A percentile compares a stretch with the other conserved stretches of the same genome.
These are phyloP conservation scores for Hypomecis atomaria DNA, from an alignment of 2,888 invertebrate species.

Conservation along the genomic window DNA sequence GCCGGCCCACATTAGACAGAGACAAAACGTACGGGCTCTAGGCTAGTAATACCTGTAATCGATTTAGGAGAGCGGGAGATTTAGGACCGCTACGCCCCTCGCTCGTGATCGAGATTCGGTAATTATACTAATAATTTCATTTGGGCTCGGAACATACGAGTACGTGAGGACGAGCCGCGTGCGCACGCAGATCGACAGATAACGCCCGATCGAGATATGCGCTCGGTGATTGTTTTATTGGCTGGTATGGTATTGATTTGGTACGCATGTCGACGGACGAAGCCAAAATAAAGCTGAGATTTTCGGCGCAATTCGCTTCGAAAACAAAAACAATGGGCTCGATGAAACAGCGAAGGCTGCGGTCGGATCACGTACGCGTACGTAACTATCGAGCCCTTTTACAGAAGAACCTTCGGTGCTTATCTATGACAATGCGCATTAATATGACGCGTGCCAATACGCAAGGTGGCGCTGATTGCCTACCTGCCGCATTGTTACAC, in stretches of 20 bases:
- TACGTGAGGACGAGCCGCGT: constrained; percentile 62
- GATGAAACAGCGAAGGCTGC: constrained; percentile 48
- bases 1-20: constrained; percentile 77
- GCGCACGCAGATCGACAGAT: constrained; percentile 53
- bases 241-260: constrained; percentile 34
- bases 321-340: constrained; percentile 66
- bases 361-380: constrained; percentile 53
- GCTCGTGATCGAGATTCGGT: constrained; percentile 74
- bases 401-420: constrained; percentile 60
- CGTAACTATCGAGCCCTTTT: constrained; percentile 56
- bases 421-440: constrained; percentile 53
- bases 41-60: constrained; percentile 77
- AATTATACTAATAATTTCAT: constrained; percentile 81
- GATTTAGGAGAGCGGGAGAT: constrained; percentile 77
- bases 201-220: constrained; percentile 44
- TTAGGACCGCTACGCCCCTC: constrained; percentile 73
- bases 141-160: constrained; percentile 66
- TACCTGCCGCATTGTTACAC: constrained; percentile 52
- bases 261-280: constrained; percentile 49
- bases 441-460: constrained; percentile 58
- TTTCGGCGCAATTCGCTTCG: constrained; percentile 56
- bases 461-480: constrained; percentile 51
- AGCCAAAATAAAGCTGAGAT: constrained; percentile 64
- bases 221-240: constrained; percentile 48
- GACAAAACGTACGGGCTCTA: constrained; percentile 74